These are phyloP conservation scores for Mythimna albipuncta DNA, from an alignment of 2,888 invertebrate genomes.

Conservation along the genomic window DNA sequence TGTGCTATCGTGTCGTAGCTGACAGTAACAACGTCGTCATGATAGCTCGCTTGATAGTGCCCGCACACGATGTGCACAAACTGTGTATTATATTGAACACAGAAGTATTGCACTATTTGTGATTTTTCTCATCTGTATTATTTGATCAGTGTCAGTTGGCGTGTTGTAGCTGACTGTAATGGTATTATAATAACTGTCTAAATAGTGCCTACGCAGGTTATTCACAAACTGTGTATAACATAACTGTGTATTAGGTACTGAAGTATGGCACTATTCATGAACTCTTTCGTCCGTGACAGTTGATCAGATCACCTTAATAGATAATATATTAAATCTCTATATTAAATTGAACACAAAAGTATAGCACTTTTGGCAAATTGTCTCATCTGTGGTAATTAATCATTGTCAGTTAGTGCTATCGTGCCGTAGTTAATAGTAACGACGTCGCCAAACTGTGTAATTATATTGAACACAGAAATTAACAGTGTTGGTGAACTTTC, in stretches of 20 bases:
- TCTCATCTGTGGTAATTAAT: constrained; percentile 49
- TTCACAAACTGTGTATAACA: constrained; percentile 45
- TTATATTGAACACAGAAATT: constrained; percentile 64
- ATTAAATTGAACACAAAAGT: constrained; percentile 67
- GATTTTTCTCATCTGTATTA: not conserved
- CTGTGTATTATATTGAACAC: constrained; percentile 9
- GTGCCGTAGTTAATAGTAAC: constrained; percentile 82
- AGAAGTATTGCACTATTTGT: not conserved
- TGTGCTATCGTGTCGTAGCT: constrained; percentile 77
- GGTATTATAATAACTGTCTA: constrained; percentile 59
- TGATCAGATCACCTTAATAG: constrained; percentile 75
- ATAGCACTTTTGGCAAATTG: not conserved
- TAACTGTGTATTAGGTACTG: constrained; percentile 70
- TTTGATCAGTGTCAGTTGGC: constrained; percentile 74
- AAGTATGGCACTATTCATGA: not conserved
- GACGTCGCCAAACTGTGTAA: constrained; percentile 68
- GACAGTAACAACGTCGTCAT: constrained; percentile 85
- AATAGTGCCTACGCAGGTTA: constrained; percentile 86
- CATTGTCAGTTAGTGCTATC: constrained; percentile 77
- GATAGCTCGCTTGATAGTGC: constrained; percentile 82
- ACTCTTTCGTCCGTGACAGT: constrained; percentile 1
- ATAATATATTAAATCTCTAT: constrained; percentile 83
- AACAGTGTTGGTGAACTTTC: constrained; percentile 12
- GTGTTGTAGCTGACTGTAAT: constrained; percentile 56
- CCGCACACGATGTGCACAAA: constrained; percentile 83